These are phyloP conservation scores for Hirtodrosophila histrioides DNA, from an alignment of 2,888 invertebrate genomes.

Conservation along the genomic window DNA sequence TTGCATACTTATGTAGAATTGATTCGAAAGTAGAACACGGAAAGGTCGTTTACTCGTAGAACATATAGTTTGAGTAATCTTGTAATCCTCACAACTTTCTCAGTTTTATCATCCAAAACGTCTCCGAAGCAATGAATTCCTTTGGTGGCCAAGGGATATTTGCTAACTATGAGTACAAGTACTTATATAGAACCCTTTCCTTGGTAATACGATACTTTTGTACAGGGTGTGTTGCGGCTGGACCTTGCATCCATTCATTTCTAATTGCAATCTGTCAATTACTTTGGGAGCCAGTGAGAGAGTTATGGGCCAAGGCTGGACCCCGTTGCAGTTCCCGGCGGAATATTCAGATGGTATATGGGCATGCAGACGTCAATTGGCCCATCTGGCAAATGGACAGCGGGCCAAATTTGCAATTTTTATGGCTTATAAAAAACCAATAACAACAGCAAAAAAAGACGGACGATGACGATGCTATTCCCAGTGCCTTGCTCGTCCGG, in stretches of 20 bases:
- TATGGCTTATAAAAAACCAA: conserved; percentile 78
- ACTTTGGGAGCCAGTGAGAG: conserved; percentile 35
- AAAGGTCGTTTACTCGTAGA: no score
- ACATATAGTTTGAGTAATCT: no score
- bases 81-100: no score
- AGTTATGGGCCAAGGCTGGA: conserved; percentile 51
- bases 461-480: background rate
- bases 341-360: conserved; percentile 29
- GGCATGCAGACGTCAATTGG: conserved; percentile 55
- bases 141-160: no score
- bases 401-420: conserved; percentile 69
- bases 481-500: conserved; percentile 1
- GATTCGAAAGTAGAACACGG: no score
- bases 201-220: conserved; percentile 69
- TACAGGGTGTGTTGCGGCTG: conserved; percentile 30
- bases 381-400: conserved; percentile 73
- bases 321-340: conserved; percentile 47
- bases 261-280: conserved; percentile 79
- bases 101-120: no score
- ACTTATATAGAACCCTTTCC: background rate
- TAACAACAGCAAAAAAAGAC: conserved; percentile 36
- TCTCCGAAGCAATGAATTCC: no score
- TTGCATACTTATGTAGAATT: no score
- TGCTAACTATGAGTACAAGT: no score
- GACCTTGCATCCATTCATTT: conserved; percentile 62